These are phyloP conservation scores for Cygnus atratus DNA, from an alignment of 2,113 vertebrate genomes.

Conservation along the genomic window DNA sequence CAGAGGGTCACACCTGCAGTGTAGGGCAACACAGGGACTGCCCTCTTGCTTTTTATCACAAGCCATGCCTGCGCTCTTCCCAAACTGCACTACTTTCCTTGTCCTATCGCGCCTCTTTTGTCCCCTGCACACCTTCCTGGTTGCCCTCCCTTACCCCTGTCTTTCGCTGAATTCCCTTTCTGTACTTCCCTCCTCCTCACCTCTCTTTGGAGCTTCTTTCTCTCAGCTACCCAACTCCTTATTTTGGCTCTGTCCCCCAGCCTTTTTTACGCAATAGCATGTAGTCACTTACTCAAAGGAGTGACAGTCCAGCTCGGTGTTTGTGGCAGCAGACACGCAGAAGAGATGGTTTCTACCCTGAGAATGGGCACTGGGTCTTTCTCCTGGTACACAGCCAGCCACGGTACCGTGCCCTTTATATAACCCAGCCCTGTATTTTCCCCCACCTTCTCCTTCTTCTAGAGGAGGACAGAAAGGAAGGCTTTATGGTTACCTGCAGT, in stretches of 20 bases:
- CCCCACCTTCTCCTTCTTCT: neutral
- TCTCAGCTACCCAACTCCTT: neutral
- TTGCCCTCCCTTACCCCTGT: neutral
- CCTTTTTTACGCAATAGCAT: neutral
- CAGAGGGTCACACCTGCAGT: neutral
- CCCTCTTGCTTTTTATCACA: neutral
- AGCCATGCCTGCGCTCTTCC: neutral
- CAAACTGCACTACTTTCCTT: neutral
- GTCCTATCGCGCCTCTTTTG: neutral
- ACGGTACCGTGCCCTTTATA: neutral
- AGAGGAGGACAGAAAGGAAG: neutral
- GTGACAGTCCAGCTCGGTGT: neutral
- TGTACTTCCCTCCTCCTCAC: neutral
- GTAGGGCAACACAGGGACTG: fast-evolving
- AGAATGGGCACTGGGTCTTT: neutral
- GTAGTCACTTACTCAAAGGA: neutral
- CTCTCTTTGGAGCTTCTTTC: neutral
- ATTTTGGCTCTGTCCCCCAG: neutral
- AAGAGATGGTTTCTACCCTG: neutral
- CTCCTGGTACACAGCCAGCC: neutral
- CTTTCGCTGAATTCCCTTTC: neutral
- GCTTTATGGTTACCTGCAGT: slow-evolving; percentile 2
- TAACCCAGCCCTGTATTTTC: neutral
- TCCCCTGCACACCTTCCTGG: neutral
- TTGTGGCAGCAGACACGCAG: neutral